Conservation (phyloP, 2,797 vertebrate species). For the Onychomys leucogaster region DNA sequence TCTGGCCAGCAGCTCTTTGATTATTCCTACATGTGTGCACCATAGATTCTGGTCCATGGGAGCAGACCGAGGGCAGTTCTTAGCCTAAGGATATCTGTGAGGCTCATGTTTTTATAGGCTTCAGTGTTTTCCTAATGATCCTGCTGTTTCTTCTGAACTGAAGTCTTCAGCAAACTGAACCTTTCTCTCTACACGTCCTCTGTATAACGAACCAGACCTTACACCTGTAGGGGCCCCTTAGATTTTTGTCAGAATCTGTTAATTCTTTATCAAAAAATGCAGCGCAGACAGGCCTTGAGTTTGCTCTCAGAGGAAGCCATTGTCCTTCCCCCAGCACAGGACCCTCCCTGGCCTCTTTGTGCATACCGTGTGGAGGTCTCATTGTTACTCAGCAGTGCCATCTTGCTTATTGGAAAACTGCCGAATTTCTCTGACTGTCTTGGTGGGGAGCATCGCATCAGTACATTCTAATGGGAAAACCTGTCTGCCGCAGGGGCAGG, state of each 20-base stretch:
- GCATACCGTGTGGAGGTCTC: background rate
- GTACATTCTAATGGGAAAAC: constrained; percentile 69
- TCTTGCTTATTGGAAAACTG: constrained; percentile 50
- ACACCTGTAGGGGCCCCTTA: background rate
- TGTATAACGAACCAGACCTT: background rate
- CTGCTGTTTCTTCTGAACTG: background rate
- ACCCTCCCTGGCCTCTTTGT: constrained; percentile 20
- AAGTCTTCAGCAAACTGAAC: background rate
- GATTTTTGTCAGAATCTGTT: constrained; percentile 17
- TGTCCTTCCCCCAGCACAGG: background rate
- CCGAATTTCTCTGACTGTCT: background rate
- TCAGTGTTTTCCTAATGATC: background rate
- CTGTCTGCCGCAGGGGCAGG: constrained; percentile 52
- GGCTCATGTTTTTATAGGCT: background rate
- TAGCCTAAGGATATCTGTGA: background rate
- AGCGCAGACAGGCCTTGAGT: background rate
- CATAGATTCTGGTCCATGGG: background rate
- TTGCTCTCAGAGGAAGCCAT: background rate
- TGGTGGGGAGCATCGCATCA: background rate
- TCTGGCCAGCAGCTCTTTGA: background rate
- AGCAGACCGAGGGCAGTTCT: background rate
- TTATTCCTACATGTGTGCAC: background rate
- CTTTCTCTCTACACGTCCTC: background rate
- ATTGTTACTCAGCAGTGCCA: constrained; percentile 21
- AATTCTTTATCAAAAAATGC: background rate